Evolutionary conservation across 2,888 invertebrate species (phyloP), one percentile per base, ranked within the genome.

Genomic region (Cryptosula pallasiana): DNA sequence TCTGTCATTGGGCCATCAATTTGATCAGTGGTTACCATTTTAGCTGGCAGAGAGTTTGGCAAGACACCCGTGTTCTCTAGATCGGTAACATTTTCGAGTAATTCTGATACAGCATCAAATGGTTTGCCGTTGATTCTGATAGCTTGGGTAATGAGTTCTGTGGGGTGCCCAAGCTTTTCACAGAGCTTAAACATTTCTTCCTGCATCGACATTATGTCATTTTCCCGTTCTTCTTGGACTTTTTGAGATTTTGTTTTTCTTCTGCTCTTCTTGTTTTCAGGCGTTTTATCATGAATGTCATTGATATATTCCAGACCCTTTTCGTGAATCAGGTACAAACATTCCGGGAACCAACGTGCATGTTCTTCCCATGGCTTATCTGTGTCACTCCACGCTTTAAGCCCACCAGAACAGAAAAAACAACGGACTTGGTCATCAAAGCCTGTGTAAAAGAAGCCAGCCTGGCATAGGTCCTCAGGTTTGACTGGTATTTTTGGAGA

Each of bases 311-410:
- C 89, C 73, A 90, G 88, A 5, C 94, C 94, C 82, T 94, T 94
- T 74, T 91, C 90, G 73, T 92, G 86, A 74, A 90, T 87, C 5
- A 97, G 88, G 85, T 90, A 95, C 25, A 89, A 90, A 82, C 97
- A 97, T 73, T 91, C 90, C 20, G 90, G 89, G 81, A 93, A 93
- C 95, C 95, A 96, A 36, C 91, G 88, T 0, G 95, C 95, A 85
- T 97, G 96, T 83, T 97, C 94, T 76, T 91, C 91, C 95, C 95
- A 96, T 0, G 96, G 95, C 77, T 92, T 90, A 84, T 97, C 96
- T 73, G 89, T 89, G 63, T 90, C 90, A 82, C 94, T 93, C 96
- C 96, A 97, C 82, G 95, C 94, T 79, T 93, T 91, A 2, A 97
- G 87, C 0, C 95, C 95, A 63, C 95, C 95, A 78, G 94, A 94